Evolutionary conservation across 2,888 invertebrate genomes (phyloP), one percentile per base, ranked within the genome.

Genomic region (Euproctis similis): DNA sequence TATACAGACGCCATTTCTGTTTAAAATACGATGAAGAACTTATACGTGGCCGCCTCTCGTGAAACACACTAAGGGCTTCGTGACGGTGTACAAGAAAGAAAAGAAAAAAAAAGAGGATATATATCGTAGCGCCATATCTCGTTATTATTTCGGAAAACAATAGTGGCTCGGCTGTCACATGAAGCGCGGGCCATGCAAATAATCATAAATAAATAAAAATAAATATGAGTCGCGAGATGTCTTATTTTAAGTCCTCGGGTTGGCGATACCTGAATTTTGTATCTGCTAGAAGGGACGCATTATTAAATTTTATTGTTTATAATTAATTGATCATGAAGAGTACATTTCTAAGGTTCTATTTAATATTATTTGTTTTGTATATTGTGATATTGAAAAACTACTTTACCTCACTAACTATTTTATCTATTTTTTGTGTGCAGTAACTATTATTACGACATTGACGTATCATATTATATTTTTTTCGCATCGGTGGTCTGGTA

Each of bases 131-230:
- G 76, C 75, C 75, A 78, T 76, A 68, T 75, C 75, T 77, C 74
- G 78, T 77, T 78, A 78, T 80, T 78, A 78, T 80, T 77, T 75
- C 58, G 66, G 73, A 69, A 75, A 62, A 80, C 80, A 80, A 80
- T 80, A 78, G 80, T 75, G 80, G 69, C 74, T 72, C 58, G 46
- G 56, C 67, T 80, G 80, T 78, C 80, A 77, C 65, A 67, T 72
- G 60, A 75, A 62, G 74, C 78, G 80, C 77, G 80, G 67, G 49
- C 67, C 77, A 80, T 80, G 80, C 80, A 80, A 78, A 80, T 80
- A 78, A 75, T 78, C 80, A 80, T 80, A 80, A 82, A 84, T 82
- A 80, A 81, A 80, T 77, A 80, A 81, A 81, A 80, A 78, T 74
- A 75, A 77, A 80, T 80, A 78, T 80, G 78, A 80, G 61, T 50